These are phyloP conservation scores for Zaprionus obscuricornis DNA, from an alignment of 2,888 invertebrate genomes.

Conservation along the genomic window DNA sequence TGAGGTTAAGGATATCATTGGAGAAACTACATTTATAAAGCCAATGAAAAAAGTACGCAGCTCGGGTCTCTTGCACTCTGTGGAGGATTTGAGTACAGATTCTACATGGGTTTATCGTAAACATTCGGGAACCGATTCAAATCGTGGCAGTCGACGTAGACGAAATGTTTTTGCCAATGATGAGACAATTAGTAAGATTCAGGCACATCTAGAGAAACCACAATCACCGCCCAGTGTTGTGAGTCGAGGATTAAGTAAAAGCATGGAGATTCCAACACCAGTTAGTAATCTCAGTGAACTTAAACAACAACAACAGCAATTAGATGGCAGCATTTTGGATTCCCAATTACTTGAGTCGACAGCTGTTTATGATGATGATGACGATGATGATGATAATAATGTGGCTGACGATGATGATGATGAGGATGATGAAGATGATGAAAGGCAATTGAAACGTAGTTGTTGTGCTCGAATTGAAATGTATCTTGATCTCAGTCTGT, in stretches of 20 bases:
- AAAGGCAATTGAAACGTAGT: slow-evolving; percentile 79
- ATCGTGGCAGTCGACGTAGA: slow-evolving; percentile 82
- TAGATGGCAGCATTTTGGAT: slow-evolving; percentile 53
- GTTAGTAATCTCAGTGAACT: slow-evolving; percentile 81
- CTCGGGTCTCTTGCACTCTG: slow-evolving; percentile 89
- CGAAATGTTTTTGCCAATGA: slow-evolving; percentile 82
- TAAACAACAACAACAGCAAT: slow-evolving; percentile 58
- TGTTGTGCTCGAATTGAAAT: slow-evolving; percentile 83
- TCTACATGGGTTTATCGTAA: slow-evolving; percentile 89
- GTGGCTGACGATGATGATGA: slow-evolving; percentile 41
- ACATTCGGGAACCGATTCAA: slow-evolving; percentile 82
- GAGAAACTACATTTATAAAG: slow-evolving; percentile 85
- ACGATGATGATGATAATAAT: slow-evolving; percentile 35
- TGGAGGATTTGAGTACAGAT: slow-evolving; percentile 90
- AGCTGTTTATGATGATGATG: slow-evolving; percentile 29
- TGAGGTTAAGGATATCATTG: slow-evolving; percentile 85
- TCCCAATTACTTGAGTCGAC: slow-evolving; percentile 59
- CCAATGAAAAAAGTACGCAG: slow-evolving; percentile 88
- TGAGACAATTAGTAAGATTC: slow-evolving; percentile 82
- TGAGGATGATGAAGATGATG: slow-evolving; percentile 80
- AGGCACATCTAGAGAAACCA: slow-evolving; percentile 81
- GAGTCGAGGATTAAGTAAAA: slow-evolving; percentile 83
- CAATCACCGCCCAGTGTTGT: slow-evolving; percentile 78
- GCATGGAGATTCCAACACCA: slow-evolving; percentile 84
- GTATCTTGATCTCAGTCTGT: slow-evolving; percentile 88